Evolutionary conservation across 2,113 vertebrate genomes (phyloP), one percentile per base, ranked within the genome.

Genomic region (Sturnira hondurensis): DNA sequence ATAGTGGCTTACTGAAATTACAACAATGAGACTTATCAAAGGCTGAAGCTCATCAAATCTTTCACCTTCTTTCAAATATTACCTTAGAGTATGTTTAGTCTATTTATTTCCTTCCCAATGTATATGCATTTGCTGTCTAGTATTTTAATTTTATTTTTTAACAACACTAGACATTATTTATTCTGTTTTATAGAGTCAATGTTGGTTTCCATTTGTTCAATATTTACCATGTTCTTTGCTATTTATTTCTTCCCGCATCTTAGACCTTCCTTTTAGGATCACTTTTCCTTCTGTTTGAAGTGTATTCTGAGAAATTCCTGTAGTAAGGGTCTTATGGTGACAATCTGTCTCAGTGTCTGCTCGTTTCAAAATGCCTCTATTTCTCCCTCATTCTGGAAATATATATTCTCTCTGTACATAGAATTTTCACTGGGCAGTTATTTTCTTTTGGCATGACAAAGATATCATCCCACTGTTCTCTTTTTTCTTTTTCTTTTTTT

Each of bases 281-380:
- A 93, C 15, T 96, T 91, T 93, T 96, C 38, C 43, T 93, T 96
- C 41, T 74, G 10, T 24, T 85, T 52, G 10, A 77, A 84, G 41
- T 78, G 28, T 65, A 77, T 76, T 88, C 45, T 94, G 20, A 92
- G 54, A 92, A 92, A 86, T 93, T 74, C 52, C 24, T 71, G 0
- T 47, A n/a, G 74, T 87, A 58, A 68, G 33, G 2, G 22, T 73
- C 19, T 93, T 89, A 7, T 76, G 11, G 17, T 54, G 28, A 89
- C 38, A 92, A 33, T 50, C n/a, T 91, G 26, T 77, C 68, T 92
- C 36, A 61, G 26, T 43, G 9, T 89, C 33, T 87, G 41, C 28
- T 86, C 85, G 14, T 78, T 86, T 50, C 33, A 82, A 93, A 63
- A 50, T 89, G 6, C 36, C 61, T 84, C 3, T 82, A 50, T 78